These are phyloP conservation scores for Fregetta grallaria DNA, from an alignment of 2,113 vertebrate species.

Conservation along the genomic window DNA sequence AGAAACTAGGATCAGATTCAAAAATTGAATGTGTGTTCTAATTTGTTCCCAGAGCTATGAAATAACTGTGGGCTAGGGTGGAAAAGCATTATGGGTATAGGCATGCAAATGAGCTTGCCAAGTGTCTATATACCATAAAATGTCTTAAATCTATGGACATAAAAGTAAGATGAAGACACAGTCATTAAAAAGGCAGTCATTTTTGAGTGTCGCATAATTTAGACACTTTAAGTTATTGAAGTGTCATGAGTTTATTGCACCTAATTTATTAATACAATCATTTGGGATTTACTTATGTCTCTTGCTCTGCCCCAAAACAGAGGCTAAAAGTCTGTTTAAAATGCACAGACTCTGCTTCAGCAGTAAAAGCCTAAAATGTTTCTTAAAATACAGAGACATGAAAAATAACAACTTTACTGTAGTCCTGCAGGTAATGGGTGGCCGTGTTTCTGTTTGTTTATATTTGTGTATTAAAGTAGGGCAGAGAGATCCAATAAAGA, in stretches of 20 bases:
- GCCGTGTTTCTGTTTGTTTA: background rate
- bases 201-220: slow-evolving; percentile 68
- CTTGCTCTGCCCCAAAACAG: slow-evolving; percentile 27
- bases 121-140: slow-evolving; percentile 43
- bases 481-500: background rate
- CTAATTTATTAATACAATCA: slow-evolving; percentile 72
- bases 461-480: background rate
- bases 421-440: background rate
- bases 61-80: background rate
- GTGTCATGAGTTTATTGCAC: slow-evolving; percentile 65
- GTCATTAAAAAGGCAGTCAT: slow-evolving; percentile 64
- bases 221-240: slow-evolving; percentile 70
- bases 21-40: background rate
- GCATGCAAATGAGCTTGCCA: slow-evolving; percentile 20
- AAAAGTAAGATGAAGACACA: slow-evolving; percentile 42
- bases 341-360: background rate
- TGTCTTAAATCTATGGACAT: slow-evolving; percentile 41
- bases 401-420: background rate
- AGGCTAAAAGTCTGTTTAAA: slow-evolving; percentile 30
- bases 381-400: background rate
- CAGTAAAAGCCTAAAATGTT: slow-evolving; percentile 17
- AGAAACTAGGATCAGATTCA: background rate
- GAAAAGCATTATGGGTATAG: background rate
- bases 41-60: background rate
- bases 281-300: slow-evolving; percentile 61